Base-by-base conservation (phyloP, 53 echinoderm and acorn worm genomes). In the Hippasteria phrygiana region DNA sequence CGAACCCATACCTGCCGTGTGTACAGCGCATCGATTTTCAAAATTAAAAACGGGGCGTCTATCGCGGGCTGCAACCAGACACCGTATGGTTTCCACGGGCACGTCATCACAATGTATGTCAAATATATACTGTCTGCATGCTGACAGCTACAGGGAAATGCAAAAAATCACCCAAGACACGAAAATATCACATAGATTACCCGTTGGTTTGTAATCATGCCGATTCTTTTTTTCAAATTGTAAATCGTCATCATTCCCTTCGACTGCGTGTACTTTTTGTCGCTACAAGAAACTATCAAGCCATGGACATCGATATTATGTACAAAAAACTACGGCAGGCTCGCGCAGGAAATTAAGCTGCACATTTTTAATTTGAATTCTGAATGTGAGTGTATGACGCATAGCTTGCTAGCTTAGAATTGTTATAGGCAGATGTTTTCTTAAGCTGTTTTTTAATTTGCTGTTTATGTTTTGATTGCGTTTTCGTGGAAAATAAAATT, bases 21-120 rank as follows among this genome's bases (percentile, higher is more conserved):
- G 71, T 55, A 50, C 3, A 71, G 31, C n/a, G 45, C 85, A 85
- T 85, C 71, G 85, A 85, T 85, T 85, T 81, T 71, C 71, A 71
- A 85, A 85, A 85, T 85, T 85, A 85, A 85, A 85, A 85, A 85
- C 85, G 70, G 35, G 69, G 70, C 71, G 85, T 70, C 50, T 71
- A 50, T 29, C 51, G 5, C 10, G 37, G 28, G 48, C 5, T 81
- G 85, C 17, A 85, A 85, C 71, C 50, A 85, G 70, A 67, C 24
- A 1, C 10, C 6, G 66, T 5, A 20, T 38, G 2, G 24, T 17
- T 7, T 4, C 1, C 18, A 4, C 24, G 72, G 42, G 3, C 24
- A 22, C 42, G 43, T 42, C 4, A 59, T 11, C 13, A 48, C 7
- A 9, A 48, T 48, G 13, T 48, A 9, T 48, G 13, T 9, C 8